These are phyloP conservation scores for Chrysolina haemoptera DNA, from an alignment of 2,888 invertebrate genomes.

Conservation along the genomic window DNA sequence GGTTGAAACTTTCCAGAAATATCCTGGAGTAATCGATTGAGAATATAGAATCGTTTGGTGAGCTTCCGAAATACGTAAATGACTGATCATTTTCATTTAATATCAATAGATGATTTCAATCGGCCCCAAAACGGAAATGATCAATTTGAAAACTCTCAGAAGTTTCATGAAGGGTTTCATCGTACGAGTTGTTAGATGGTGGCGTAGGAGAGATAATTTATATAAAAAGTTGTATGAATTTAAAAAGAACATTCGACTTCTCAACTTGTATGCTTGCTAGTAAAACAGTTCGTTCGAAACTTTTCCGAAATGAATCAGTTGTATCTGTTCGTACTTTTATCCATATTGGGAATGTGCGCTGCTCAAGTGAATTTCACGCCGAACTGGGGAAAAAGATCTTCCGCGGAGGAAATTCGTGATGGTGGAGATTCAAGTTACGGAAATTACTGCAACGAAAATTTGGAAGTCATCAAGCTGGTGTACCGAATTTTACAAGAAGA, in stretches of 20 bases:
- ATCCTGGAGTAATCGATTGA: background rate
- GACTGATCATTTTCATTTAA: background rate
- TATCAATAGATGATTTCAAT: background rate
- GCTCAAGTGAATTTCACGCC: slow-evolving; percentile 23
- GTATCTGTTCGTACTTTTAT: background rate
- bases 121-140: background rate
- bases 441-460: slow-evolving; percentile 15
- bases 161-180: slow-evolving; percentile 9
- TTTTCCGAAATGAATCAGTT: slow-evolving; percentile 12
- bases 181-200: background rate
- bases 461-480: slow-evolving; percentile 12
- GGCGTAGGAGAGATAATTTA: background rate
- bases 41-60: background rate
- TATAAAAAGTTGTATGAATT: slow-evolving; percentile 8
- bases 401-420: background rate
- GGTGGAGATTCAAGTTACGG: background rate
- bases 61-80: slow-evolving; percentile 10
- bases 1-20: background rate
- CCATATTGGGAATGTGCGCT: slow-evolving; percentile 5
- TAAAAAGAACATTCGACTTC: slow-evolving; percentile 13
- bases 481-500: slow-evolving; percentile 9
- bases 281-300: background rate
- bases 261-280: too few relatives aligned
- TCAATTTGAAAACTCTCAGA: background rate
- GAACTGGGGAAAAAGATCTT: slow-evolving; percentile 25